Evolutionary conservation across 2,113 vertebrate species (phyloP).

Genomic region (Lepus europaeus): DNA sequence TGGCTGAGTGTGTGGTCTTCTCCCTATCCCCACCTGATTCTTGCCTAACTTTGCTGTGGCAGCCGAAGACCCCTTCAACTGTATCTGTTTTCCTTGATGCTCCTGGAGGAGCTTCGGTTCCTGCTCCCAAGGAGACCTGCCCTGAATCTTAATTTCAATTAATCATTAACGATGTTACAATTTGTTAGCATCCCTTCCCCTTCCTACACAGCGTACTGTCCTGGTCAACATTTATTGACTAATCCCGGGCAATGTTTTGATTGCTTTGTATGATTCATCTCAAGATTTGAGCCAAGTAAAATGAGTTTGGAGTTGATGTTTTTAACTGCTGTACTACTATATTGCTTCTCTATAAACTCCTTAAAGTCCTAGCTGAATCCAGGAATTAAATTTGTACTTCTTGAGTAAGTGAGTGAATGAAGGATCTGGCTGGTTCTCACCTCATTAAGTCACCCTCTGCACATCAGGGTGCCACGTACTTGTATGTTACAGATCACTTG

Average conservation of each 20-base stretch:
- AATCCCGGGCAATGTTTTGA: fast-evolving
- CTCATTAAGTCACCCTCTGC: neutral
- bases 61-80: neutral
- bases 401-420: neutral
- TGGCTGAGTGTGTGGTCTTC: neutral
- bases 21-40: neutral
- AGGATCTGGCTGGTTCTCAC: neutral
- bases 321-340: neutral
- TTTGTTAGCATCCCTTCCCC: neutral
- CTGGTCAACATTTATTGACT: neutral
- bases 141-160: neutral
- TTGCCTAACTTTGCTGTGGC: neutral
- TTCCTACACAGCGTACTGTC: neutral
- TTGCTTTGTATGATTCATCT: neutral
- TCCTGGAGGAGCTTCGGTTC: neutral
- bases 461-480: neutral
- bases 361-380: neutral
- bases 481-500: neutral
- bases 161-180: neutral
- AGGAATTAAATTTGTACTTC: too few relatives aligned
- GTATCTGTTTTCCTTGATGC: neutral
- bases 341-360: neutral
- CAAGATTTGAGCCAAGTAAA: neutral
- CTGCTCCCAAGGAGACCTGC: neutral
- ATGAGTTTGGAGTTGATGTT: neutral